Evolutionary conservation across 2,113 vertebrate species (phyloP).

Genomic region (Corythoichthys intestinalis): DNA sequence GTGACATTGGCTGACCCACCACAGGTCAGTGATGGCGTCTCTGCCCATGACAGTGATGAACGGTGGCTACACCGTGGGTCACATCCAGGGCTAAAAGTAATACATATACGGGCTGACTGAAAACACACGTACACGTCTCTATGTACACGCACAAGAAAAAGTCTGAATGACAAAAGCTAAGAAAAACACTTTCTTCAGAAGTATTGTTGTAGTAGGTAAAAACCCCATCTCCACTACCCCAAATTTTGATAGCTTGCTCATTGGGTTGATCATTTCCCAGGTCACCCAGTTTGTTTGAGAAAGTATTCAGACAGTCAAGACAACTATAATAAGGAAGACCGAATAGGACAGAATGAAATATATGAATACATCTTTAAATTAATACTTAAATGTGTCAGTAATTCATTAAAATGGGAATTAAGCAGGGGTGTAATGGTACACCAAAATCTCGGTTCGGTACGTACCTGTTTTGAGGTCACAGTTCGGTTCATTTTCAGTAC

Average conservation of each 20-base stretch:
- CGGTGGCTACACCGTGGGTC: slow-evolving; percentile 39
- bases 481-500: too few species aligned
- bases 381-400: too few species aligned
- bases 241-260: neutral
- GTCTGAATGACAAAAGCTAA: neutral
- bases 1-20: slow-evolving; percentile 69
- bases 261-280: too few species aligned
- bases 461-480: too few species aligned
- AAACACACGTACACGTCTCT: neutral
- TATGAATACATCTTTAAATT: too few species aligned
- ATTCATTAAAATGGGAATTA: too few species aligned
- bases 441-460: too few species aligned
- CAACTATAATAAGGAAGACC: too few species aligned
- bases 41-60: slow-evolving; percentile 71
- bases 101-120: slow-evolving; percentile 24
- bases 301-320: too few species aligned
- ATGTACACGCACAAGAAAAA: neutral
- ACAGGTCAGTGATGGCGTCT: slow-evolving; percentile 58
- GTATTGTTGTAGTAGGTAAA: neutral
- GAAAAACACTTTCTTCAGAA: neutral
- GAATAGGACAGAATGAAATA: too few species aligned
- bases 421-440: too few species aligned
- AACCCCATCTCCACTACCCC: neutral
- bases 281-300: too few species aligned
- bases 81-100: slow-evolving; percentile 32